Percentiles rank a stretch among this genome's conserved stretches.
Evolutionary conservation across 2,797 vertebrate species (phyloP).

Genomic region (Antrozous pallidus): DNA sequence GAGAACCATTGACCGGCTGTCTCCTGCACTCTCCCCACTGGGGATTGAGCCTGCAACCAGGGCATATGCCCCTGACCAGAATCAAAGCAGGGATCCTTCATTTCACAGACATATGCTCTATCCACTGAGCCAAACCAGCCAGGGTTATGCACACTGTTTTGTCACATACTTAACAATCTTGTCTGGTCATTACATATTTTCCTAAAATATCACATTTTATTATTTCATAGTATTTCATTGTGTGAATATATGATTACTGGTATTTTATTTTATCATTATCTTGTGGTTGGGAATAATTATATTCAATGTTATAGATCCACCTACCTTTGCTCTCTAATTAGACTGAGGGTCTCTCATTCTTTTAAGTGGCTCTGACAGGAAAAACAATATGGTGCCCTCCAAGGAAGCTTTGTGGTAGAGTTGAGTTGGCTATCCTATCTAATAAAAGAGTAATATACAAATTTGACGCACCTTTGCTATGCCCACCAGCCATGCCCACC

Average conservation of each 20-base stretch:
- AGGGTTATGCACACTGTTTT: not conserved
- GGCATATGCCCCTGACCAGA: too few species aligned
- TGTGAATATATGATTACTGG: not conserved
- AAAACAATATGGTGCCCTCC: not conserved
- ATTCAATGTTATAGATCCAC: not conserved
- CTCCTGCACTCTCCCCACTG: too few species aligned
- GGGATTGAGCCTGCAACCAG: too few species aligned
- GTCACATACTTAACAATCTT: not conserved
- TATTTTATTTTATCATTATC: not conserved
- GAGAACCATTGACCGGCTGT: too few species aligned
- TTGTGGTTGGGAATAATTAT: not conserved
- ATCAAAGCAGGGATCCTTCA: too few species aligned
- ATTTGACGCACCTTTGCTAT: too few species aligned
- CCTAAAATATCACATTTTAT: not conserved
- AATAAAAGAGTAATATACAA: too few species aligned
- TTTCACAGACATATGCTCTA: too few species aligned
- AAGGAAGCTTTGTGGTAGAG: not conserved
- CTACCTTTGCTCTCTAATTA: not conserved
- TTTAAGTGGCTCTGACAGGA: not conserved
- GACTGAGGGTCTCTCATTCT: not conserved
- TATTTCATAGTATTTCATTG: not conserved
- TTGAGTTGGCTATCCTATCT: not conserved
- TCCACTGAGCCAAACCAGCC: too few species aligned
- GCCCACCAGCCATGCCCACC: too few species aligned
- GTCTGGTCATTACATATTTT: not conserved